Evolutionary conservation across 2,888 invertebrate species (phyloP).

Genomic region (Anthoptus insignis): DNA sequence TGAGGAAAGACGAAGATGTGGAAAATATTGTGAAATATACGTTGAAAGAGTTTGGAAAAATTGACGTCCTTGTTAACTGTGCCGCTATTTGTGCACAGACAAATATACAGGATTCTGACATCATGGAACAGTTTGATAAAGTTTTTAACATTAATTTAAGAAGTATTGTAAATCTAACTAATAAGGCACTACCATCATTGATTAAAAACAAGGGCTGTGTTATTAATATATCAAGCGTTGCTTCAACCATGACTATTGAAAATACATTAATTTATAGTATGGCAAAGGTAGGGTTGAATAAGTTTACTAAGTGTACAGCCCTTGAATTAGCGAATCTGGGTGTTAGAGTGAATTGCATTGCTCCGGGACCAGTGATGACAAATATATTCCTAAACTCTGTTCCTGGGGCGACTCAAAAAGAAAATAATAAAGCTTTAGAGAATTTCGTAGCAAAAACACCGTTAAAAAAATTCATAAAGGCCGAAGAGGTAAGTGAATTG

Average conservation of each 20-base stretch:
- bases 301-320: conserved; percentile 41
- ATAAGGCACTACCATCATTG: conserved; percentile 40
- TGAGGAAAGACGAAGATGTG: conserved; percentile 42
- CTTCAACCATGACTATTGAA: neutral
- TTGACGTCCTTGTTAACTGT: conserved; percentile 47
- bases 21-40: conserved; percentile 38
- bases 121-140: conserved; percentile 37
- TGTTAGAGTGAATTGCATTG: conserved; percentile 77
- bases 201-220: conserved; percentile 48
- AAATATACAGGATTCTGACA: conserved; percentile 21
- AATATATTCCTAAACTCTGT: conserved; percentile 55
- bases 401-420: conserved; percentile 87
- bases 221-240: conserved; percentile 47
- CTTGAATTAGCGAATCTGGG: conserved; percentile 40
- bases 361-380: conserved; percentile 81
- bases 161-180: conserved; percentile 31
- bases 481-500: conserved; percentile 51
- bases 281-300: conserved; percentile 44
- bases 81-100: conserved; percentile 39
- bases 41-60: conserved; percentile 35
- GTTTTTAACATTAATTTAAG: conserved; percentile 40
- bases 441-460: conserved; percentile 29
- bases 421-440: conserved; percentile 22
- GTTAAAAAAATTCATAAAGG: conserved; percentile 33
- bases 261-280: conserved; percentile 28